Evolutionary conservation across 2,888 invertebrate genomes (phyloP).

Genomic region (Biston stratarius): DNA sequence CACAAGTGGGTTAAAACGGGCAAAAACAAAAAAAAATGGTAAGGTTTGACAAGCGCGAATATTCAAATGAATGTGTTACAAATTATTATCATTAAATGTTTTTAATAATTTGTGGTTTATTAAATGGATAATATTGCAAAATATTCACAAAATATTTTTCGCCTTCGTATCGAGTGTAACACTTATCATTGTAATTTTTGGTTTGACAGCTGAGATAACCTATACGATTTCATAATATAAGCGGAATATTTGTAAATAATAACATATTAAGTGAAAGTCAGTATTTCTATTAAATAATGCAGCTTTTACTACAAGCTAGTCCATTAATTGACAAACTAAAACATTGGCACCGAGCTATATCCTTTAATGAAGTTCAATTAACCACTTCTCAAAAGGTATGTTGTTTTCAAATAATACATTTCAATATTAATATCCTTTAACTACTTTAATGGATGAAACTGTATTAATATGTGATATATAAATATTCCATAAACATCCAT

Average conservation of each 20-base stretch:
- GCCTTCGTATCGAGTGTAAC: background rate
- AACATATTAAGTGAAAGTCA: conserved; percentile 22
- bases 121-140: background rate
- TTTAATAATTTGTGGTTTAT: background rate
- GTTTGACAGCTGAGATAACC: conserved; percentile 45
- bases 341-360: conserved; percentile 79
- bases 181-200: conserved; percentile 7
- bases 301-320: conserved; percentile 84
- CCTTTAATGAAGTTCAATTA: conserved; percentile 83
- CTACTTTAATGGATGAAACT: background rate
- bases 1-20: no score
- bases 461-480: background rate
- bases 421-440: background rate
- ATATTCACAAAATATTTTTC: background rate
- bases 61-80: conserved; percentile 2
- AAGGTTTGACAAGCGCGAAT: background rate
- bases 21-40: no score
- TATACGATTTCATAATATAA: conserved; percentile 25
- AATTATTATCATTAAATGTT: background rate
- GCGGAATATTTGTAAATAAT: conserved; percentile 50
- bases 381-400: conserved; percentile 90
- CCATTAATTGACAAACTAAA: conserved; percentile 85
- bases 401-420: conserved; percentile 29
- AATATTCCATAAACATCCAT: background rate
- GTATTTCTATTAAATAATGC: conserved; percentile 62